Percentiles rank a stretch among this genome's conserved stretches.
These are phyloP conservation scores for Bellardia bayeri DNA, from an alignment of 2,888 invertebrate species.

Conservation along the genomic window DNA sequence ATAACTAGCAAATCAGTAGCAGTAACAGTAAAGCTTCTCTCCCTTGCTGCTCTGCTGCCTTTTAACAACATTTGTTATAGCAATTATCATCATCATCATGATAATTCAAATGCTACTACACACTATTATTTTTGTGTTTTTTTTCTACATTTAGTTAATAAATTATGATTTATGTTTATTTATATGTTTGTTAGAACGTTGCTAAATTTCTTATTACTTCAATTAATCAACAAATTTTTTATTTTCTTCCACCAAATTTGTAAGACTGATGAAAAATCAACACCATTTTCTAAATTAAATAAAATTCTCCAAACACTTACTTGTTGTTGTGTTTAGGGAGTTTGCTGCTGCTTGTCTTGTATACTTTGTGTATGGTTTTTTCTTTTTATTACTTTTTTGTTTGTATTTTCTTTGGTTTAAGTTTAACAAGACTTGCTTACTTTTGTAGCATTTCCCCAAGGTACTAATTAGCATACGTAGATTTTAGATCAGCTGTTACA, in stretches of 20 bases:
- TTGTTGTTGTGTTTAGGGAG: conserved; percentile 58
- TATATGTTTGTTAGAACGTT: neutral
- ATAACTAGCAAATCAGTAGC: conserved; percentile 31
- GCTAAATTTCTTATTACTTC: neutral
- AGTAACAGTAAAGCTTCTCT: conserved; percentile 18
- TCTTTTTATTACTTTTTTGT: conserved; percentile 60
- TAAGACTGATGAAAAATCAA: conserved; percentile 77
- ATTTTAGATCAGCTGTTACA: conserved; percentile 75
- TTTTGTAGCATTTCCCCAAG: conserved; percentile 81
- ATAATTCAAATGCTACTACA: too few species aligned
- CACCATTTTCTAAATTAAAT: conserved; percentile 81
- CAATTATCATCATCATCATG: conserved; percentile 60
- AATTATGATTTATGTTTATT: conserved; percentile 6
- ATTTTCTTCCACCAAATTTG: conserved; percentile 13
- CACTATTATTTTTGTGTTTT: conserved; percentile 11
- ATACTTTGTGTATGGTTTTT: conserved; percentile 13
- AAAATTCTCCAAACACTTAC: conserved; percentile 64
- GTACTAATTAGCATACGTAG: conserved; percentile 83
- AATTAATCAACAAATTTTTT: conserved; percentile 8
- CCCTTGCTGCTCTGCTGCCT: conserved; percentile 25
- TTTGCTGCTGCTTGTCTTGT: conserved; percentile 35
- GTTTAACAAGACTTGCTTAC: conserved; percentile 50
- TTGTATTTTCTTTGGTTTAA: conserved; percentile 10
- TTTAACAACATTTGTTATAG: conserved; percentile 59
- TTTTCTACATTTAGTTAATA: conserved; percentile 2